Evolutionary conservation across 2,113 vertebrate genomes (phyloP).

Genomic region (Melospiza melodia): DNA sequence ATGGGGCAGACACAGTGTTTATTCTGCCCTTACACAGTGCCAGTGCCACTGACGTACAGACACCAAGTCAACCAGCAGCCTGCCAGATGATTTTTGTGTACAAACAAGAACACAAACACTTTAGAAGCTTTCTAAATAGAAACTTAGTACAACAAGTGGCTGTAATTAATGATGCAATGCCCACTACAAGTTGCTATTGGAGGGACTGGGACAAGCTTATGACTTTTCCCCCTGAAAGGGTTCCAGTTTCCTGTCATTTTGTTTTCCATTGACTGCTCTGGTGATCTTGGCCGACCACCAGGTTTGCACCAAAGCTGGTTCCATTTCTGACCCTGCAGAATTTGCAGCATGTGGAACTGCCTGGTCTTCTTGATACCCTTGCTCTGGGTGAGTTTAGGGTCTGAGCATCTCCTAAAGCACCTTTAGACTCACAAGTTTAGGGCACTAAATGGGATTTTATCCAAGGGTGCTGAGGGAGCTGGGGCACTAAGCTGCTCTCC

Average conservation of each 20-base stretch:
- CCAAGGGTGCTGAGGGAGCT: not conserved
- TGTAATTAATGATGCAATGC: not conserved
- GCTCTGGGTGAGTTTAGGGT: not conserved
- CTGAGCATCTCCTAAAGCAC: not conserved
- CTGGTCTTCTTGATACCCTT: not conserved
- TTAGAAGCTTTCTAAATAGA: not conserved
- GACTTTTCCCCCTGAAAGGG: not conserved
- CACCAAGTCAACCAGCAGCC: not conserved
- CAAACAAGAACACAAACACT: rapidly evolving
- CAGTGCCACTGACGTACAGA: not conserved
- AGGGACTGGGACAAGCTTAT: rapidly evolving
- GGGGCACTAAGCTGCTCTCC: not conserved
- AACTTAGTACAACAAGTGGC: not conserved
- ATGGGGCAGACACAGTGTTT: rapidly evolving
- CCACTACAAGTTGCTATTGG: not conserved
- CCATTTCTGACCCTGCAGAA: not conserved
- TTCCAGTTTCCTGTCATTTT: rapidly evolving
- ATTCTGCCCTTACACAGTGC: too few species aligned
- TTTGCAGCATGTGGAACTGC: not conserved
- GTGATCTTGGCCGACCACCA: rapidly evolving
- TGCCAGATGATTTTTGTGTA: rapidly evolving
- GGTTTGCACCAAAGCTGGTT: rapidly evolving
- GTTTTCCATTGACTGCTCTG: rapidly evolving
- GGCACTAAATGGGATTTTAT: not conserved
- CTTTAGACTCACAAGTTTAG: not conserved